Evolutionary conservation across 2,113 vertebrate genomes (phyloP).

Genomic region (Hirundichthys speculiger): DNA sequence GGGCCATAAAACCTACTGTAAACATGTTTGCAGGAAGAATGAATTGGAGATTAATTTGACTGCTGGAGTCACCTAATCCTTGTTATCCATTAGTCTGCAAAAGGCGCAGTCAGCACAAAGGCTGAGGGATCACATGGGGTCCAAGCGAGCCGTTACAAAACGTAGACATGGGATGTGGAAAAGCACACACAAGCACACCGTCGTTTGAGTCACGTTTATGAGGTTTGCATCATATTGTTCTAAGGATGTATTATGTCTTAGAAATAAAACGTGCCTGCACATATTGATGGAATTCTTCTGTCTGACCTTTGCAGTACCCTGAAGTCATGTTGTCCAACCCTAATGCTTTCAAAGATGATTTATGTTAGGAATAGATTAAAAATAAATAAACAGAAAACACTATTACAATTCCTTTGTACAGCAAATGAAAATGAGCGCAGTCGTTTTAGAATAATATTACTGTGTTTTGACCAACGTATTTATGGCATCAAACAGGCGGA

Average conservation of each 20-base stretch:
- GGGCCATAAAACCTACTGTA: conserved; percentile 40
- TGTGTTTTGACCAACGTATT: too few species aligned
- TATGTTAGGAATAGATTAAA: too few species aligned
- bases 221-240: not conserved
- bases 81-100: conserved; percentile 34
- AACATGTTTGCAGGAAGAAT: conserved; percentile 55
- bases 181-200: not conserved
- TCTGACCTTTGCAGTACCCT: too few species aligned
- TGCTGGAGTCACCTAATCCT: conserved; percentile 36
- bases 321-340: too few species aligned
- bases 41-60: conserved; percentile 57
- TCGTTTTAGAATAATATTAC: too few species aligned
- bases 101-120: conserved; percentile 18
- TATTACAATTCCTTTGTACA: too few species aligned
- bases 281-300: too few species aligned
- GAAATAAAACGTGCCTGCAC: conserved; percentile 1
- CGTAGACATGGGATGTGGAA: not conserved
- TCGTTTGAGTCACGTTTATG: conserved; percentile 1
- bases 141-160: not conserved
- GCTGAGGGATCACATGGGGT: not conserved
- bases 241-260: conserved; percentile 3
- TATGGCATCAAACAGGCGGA: too few species aligned
- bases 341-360: too few species aligned
- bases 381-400: too few species aligned
- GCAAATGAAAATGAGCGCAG: too few species aligned